These are phyloP conservation scores for Mus minutoides DNA, from an alignment of 2,797 vertebrate species.

Conservation along the genomic window DNA sequence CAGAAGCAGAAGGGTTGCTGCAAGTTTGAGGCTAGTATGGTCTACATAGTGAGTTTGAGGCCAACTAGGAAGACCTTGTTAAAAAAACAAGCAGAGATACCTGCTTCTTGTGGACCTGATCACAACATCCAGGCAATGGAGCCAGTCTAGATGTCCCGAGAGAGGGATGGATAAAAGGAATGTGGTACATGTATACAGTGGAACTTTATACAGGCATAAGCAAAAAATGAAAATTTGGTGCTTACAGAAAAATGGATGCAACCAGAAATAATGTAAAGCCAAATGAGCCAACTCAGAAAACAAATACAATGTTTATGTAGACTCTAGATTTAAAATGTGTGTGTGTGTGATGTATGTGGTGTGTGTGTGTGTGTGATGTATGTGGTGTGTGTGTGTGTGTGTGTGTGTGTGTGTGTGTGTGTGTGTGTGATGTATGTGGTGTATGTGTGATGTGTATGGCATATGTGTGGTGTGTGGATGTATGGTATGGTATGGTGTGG, in stretches of 20 bases:
- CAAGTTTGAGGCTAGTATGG: not conserved
- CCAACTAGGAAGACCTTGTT: not conserved
- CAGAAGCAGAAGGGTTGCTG: not conserved
- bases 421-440: not conserved
- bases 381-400: not conserved
- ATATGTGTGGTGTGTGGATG: no score
- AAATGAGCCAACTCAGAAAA: not conserved
- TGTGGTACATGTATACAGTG: not conserved
- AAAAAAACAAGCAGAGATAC: not conserved
- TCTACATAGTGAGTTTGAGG: not conserved
- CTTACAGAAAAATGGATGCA: not conserved
- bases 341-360: not conserved
- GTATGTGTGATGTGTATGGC: not conserved
- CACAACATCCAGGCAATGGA: no score
- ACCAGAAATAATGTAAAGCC: not conserved
- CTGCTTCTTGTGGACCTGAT: not conserved
- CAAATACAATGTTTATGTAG: not conserved
- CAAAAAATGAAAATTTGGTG: not conserved
- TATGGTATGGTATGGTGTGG: not conserved
- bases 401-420: not conserved
- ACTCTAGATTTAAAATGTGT: not conserved
- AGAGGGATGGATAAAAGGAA: not conserved
- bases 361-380: not conserved
- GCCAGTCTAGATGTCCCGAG: not conserved
- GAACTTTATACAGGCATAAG: not conserved